Conservation (phyloP, 2,888 invertebrate genomes). For the Mesorhabditis spiculigera region DNA sequence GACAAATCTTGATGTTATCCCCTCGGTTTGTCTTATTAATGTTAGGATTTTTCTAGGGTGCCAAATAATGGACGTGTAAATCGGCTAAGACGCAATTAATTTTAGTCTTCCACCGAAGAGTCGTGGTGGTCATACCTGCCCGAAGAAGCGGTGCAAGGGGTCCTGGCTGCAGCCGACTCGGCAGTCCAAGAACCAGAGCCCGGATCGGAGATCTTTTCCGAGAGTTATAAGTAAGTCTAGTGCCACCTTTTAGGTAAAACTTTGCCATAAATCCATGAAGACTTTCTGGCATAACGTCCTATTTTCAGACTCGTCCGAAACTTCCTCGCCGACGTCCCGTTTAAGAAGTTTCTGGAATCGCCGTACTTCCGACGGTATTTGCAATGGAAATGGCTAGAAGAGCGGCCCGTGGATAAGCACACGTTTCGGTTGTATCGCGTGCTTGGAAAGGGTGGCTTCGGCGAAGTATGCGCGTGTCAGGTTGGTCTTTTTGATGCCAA, state of each 20-base stretch:
- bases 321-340: conserved; percentile 86
- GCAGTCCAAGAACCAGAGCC: conserved; percentile 65
- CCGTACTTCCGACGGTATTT: conserved; percentile 93
- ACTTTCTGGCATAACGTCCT: background rate
- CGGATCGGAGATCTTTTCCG: conserved; percentile 83
- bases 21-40: conserved; percentile 29
- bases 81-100: background rate
- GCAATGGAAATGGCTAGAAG: conserved; percentile 98
- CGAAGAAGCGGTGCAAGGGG: conserved; percentile 37
- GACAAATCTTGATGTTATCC: conserved; percentile 30
- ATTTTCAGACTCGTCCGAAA: conserved; percentile 76
- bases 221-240: conserved; percentile 70
- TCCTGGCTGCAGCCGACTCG: conserved; percentile 33
- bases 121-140: conserved; percentile 48
- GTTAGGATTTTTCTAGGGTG: background rate
- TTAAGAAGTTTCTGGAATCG: conserved; percentile 82
- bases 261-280: background rate
- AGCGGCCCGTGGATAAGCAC: conserved; percentile 91
- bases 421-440: conserved; percentile 99
- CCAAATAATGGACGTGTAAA: conserved; percentile 10
- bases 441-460: conserved; percentile 94
- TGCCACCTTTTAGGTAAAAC: background rate
- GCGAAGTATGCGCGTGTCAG: conserved; percentile 91
- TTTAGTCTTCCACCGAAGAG: conserved; percentile 39
- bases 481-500: conserved; percentile 41